A percentile compares a stretch with the other conserved stretches of the same genome.
These are phyloP conservation scores for Lytechinus pictus DNA, from an alignment of 35 echinoderm and acorn worm species.

Conservation along the genomic window DNA sequence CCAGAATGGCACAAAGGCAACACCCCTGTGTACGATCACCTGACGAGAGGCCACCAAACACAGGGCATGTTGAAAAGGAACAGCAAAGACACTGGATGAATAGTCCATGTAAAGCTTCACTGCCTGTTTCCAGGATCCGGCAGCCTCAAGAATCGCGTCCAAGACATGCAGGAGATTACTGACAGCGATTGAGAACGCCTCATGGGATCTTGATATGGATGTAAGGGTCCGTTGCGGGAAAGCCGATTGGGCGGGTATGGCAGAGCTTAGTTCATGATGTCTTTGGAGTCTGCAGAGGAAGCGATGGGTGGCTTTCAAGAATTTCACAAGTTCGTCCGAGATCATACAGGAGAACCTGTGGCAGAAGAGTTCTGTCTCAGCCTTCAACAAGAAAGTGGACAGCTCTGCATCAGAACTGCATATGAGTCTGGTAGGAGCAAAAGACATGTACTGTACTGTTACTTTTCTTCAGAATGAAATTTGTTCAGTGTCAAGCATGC, in stretches of 20 bases:
- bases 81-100: slow-evolving; percentile 51
- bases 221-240: neutral
- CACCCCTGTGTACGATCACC: slow-evolving; percentile 64
- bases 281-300: slow-evolving; percentile 60
- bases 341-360: slow-evolving; percentile 83
- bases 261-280: neutral
- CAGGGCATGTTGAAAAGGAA: slow-evolving; percentile 87
- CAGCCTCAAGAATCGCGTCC: slow-evolving; percentile 14
- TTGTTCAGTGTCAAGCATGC: too few relatives aligned
- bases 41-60: slow-evolving; percentile 63
- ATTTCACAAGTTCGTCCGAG: slow-evolving; percentile 62
- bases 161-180: slow-evolving; percentile 64
- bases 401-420: slow-evolving; percentile 66
- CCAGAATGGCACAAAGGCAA: slow-evolving; percentile 66
- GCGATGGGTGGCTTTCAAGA: slow-evolving; percentile 74
- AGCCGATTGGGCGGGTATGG: neutral
- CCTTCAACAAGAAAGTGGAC: slow-evolving; percentile 59
- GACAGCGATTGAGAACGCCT: slow-evolving; percentile 21
- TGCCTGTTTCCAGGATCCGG: slow-evolving; percentile 62
- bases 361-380: slow-evolving; percentile 89
- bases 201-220: neutral
- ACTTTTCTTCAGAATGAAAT: neutral
- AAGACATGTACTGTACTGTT: neutral
- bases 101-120: slow-evolving; percentile 77
- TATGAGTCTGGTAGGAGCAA: slow-evolving; percentile 55